Evolutionary conservation across 1,140 invertebrate genomes (phyloP).

Genomic region (Drosophila ohnishii): DNA sequence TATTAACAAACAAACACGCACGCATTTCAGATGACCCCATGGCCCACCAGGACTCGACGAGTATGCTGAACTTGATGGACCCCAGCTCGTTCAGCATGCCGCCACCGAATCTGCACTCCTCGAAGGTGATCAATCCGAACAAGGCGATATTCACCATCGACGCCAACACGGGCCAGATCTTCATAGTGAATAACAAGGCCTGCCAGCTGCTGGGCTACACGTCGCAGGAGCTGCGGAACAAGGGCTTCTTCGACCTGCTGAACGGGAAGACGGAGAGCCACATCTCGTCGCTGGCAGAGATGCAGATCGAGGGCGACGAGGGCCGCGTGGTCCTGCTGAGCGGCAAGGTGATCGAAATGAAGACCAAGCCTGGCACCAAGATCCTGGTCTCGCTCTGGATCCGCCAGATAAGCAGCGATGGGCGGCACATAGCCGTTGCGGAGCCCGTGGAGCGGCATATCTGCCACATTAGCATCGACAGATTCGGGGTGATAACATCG

Average conservation of each 20-base stretch:
- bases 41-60: conserved; percentile 24
- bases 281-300: conserved; percentile 85
- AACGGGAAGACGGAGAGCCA: conserved; percentile 84
- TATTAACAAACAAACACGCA: conserved; percentile 9
- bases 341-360: conserved; percentile 87
- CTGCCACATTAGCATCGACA: conserved; percentile 83
- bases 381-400: conserved; percentile 87
- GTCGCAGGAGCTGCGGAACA: conserved; percentile 84
- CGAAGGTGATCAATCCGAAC: conserved; percentile 84
- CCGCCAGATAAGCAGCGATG: conserved; percentile 85
- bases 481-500: conserved; percentile 83
- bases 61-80: conserved; percentile 40
- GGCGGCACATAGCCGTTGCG: conserved; percentile 86
- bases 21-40: conserved; percentile 33
- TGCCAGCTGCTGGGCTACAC: conserved; percentile 86
- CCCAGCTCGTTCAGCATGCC: conserved; percentile 46
- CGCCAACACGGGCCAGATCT: conserved; percentile 85
- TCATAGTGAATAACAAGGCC: conserved; percentile 86
- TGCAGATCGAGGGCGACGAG: conserved; percentile 84
- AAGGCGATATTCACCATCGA: conserved; percentile 86
- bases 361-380: conserved; percentile 84
- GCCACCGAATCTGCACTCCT: conserved; percentile 50
- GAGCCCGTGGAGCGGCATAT: conserved; percentile 85
- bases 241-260: conserved; percentile 85
- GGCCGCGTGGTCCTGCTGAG: conserved; percentile 85